Percentiles rank a stretch among this genome's conserved stretches.
These are phyloP conservation scores for Bembecia ichneumoniformis DNA, from an alignment of 2,888 invertebrate species.

Conservation along the genomic window DNA sequence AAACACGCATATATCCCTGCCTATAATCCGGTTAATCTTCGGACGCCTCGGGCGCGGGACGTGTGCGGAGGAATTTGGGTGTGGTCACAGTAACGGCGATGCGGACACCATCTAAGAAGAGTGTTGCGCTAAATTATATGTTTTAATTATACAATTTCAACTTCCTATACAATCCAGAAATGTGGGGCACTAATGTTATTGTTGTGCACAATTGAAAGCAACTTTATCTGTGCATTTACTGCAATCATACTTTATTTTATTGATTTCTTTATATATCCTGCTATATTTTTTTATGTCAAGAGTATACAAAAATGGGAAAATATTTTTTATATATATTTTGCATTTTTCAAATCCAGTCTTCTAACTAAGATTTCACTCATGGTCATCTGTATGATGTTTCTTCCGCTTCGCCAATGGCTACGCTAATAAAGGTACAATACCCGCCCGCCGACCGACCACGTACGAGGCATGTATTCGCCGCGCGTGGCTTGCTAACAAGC, in stretches of 20 bases:
- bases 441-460: slow-evolving; percentile 26
- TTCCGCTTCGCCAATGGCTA: slow-evolving; percentile 13
- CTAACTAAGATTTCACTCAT: not conserved
- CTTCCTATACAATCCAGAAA: no score
- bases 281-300: no score
- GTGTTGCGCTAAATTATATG: no score
- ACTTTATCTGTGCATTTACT: no score
- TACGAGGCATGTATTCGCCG: slow-evolving; percentile 47
- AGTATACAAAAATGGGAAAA: no score
- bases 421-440: slow-evolving; percentile 20
- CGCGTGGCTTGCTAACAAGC: slow-evolving; percentile 59
- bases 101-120: not conserved
- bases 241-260: no score
- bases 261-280: no score
- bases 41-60: slow-evolving; percentile 35
- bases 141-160: no score
- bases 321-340: no score
- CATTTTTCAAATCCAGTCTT: no score
- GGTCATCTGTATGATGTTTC: not conserved
- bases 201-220: no score
- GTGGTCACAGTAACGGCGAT: slow-evolving; percentile 22
- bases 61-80: slow-evolving; percentile 21
- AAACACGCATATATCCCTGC: slow-evolving; percentile 41
- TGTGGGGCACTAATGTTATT: no score
- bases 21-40: slow-evolving; percentile 51